phyloP scores from a whole-genome alignment of 2,888 invertebrate genomes.

The Pollenia griseotomentosa region DNA sequence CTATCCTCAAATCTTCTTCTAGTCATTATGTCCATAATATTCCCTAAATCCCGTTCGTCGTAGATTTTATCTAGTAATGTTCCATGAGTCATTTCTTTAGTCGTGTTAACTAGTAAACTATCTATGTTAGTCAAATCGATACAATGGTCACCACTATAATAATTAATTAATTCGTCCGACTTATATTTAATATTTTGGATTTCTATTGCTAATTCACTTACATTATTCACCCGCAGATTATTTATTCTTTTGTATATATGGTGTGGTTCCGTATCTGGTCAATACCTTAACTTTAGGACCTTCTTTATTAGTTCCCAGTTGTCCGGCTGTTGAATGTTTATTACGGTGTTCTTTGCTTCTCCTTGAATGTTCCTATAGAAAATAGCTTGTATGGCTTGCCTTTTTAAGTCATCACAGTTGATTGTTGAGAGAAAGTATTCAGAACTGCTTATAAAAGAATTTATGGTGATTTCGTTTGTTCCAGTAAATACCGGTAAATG shows the following conservation, averaged over 20 bases:
- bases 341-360: no score
- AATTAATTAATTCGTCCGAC: no score
- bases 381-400: no score
- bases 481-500: neutral
- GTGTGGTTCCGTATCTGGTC: neutral
- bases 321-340: no score
- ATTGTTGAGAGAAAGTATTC: neutral
- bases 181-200: neutral
- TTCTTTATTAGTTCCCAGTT: no score
- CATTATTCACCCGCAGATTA: no score
- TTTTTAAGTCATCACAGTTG: neutral
- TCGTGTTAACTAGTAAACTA: no score
- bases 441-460: neutral
- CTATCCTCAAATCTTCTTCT: slow-evolving; percentile 1
- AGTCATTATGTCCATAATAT: neutral
- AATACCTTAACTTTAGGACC: neutral
- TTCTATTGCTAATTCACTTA: neutral
- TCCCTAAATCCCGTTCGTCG: slow-evolving; percentile 4
- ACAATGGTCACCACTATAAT: no score
- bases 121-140: no score
- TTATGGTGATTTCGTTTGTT: neutral
- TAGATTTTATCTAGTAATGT: slow-evolving; percentile 10
- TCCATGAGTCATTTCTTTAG: neutral
- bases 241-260: neutral
- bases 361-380: no score